Evolutionary conservation across 1,140 invertebrate species (phyloP), one percentile per base, ranked within the genome.

Genomic region (Melanaphis sacchari): DNA sequence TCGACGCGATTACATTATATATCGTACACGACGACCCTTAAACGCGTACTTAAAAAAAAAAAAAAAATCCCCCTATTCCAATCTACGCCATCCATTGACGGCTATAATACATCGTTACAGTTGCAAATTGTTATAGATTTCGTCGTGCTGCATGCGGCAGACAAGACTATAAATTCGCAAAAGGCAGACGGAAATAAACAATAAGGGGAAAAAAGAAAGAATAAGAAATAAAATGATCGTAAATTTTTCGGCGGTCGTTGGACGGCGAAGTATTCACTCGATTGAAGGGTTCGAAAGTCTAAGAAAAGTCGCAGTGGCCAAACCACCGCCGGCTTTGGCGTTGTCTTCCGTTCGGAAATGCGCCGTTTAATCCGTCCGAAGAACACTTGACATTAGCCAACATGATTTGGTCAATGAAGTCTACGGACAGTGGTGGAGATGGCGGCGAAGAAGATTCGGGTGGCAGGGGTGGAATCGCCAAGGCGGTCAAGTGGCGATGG

Each of bases 101-200:
- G 38, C 38, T 90, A 41, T 41, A 46, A 66, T 66, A 88, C 46
- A 31, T 41, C 38, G 38, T 59, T 52, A 40, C 89, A 18, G 31
- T n/a, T n/a, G 41, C 89, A 90, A 89, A 90, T 90, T 31, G 89
- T 59, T 15, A 21, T 66, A 31, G 89, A 90, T 66, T 90, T 66
- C 54, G 26, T 26, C 11, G 36, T n/a, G 88, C n/a, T 24, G 87
- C 49, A 18, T 1, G 82, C 82, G 15, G 15, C 41, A 43, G 31
- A 43, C 22, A 82, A 84, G 24, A 24, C 36, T 40, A 76, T 76
- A 76, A 85, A 36, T 88, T 36, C 87, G 21, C 24, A n/a, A 87
- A 36, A 43, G 85, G 3, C 59, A 76, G 43, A 49, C 84, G 15
- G 31, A 76, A 76, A 76, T 76, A 76, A 76, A 43, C 43, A n/a